phyloP scores from a whole-genome alignment of 1,140 invertebrate genomes.

The Chironomus striatipennis region DNA sequence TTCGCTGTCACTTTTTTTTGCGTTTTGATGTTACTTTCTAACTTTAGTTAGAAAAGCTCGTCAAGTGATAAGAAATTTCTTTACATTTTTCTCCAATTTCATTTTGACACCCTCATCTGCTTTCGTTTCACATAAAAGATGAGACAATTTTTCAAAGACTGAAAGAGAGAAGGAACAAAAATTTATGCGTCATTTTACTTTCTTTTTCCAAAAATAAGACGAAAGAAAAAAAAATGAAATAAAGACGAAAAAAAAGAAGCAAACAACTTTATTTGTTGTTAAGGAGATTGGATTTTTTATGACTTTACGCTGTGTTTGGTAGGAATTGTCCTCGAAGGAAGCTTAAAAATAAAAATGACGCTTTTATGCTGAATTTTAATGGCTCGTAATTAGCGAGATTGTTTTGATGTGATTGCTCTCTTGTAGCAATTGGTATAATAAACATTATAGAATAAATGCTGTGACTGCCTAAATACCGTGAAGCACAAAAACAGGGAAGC shows the following conservation, averaged over 20 bases:
- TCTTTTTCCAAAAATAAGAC: not conserved
- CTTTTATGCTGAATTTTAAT: constrained; percentile 22
- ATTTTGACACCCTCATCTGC: constrained; percentile 5
- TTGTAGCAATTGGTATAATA: not conserved
- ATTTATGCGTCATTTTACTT: constrained; percentile 20
- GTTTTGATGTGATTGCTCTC: constrained; percentile 16
- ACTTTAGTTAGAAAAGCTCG: not conserved
- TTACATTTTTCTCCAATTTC: constrained; percentile 1
- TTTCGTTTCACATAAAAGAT: not conserved
- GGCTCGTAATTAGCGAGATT: constrained; percentile 16
- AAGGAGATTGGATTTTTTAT: constrained; percentile 23
- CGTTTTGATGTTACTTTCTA: not conserved
- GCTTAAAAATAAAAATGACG: not conserved
- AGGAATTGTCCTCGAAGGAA: not conserved
- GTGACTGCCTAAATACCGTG: constrained; percentile 2
- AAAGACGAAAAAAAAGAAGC: not conserved
- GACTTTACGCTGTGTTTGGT: not conserved
- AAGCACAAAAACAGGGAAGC: not conserved
- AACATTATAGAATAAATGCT: not conserved
- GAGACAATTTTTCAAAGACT: not conserved
- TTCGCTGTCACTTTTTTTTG: not conserved
- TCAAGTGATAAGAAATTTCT: not conserved
- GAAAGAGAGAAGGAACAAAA: constrained; percentile 8
- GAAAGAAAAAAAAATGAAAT: too few species aligned
- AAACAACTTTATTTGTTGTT: constrained; percentile 21